phyloP scores from a whole-genome alignment of 2,113 vertebrate species.

The Hemiprocne comata region DNA sequence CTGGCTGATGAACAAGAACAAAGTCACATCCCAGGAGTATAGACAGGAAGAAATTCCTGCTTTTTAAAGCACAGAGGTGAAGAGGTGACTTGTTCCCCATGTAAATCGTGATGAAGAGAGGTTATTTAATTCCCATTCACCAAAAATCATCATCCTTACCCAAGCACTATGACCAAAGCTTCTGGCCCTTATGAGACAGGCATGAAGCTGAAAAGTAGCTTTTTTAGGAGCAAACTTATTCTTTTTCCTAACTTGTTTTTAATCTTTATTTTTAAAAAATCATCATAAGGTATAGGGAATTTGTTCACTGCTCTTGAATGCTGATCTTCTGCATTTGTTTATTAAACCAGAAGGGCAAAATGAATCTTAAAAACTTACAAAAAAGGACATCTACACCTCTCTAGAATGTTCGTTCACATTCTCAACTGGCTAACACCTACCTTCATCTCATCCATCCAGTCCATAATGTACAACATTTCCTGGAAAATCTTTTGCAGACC shows the following conservation, averaged over 20 bases:
- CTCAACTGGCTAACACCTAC: constrained; percentile 56
- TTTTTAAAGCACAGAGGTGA: constrained; percentile 40
- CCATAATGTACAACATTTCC: constrained; percentile 98
- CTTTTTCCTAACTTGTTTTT: background rate
- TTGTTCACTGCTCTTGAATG: background rate
- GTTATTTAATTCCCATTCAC: background rate
- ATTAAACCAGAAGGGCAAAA: background rate
- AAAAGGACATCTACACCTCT: background rate
- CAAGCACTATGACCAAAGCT: background rate
- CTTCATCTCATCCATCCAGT: constrained; percentile 99
- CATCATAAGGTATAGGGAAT: background rate
- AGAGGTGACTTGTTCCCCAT: background rate
- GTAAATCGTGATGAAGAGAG: background rate
- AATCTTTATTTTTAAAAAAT: background rate
- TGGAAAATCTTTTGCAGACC: constrained; percentile 96
- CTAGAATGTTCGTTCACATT: background rate
- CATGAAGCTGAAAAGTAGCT: background rate
- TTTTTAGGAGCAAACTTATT: background rate
- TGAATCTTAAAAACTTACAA: background rate
- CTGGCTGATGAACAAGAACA: background rate
- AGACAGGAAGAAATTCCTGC: background rate
- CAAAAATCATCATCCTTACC: background rate
- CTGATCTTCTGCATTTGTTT: background rate
- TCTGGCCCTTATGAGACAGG: background rate
- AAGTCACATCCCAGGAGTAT: background rate